Evolutionary conservation across 2,113 vertebrate genomes (phyloP).

Genomic region (Lasiurus cinereus): DNA sequence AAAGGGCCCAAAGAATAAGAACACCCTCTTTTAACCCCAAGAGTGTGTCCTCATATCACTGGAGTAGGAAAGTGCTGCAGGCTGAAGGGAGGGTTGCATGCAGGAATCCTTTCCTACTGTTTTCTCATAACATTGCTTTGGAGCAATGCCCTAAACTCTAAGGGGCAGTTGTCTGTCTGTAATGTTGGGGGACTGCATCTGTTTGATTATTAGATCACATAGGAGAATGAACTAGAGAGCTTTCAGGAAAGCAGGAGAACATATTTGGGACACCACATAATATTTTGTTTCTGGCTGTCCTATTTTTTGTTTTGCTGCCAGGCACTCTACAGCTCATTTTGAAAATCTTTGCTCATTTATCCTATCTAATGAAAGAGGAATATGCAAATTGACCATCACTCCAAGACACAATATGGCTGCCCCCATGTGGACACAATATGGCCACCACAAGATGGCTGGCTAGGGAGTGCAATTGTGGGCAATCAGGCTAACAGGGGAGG

Average conservation of each 20-base stretch:
- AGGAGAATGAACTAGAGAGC: neutral
- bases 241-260: slow-evolving; percentile 30
- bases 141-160: neutral
- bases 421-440: too few relatives aligned
- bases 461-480: too few relatives aligned
- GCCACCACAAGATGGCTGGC: too few relatives aligned
- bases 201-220: slow-evolving; percentile 56
- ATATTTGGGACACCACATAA: neutral
- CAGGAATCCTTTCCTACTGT: neutral
- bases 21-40: neutral
- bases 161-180: slow-evolving; percentile 46
- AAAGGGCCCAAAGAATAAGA: neutral
- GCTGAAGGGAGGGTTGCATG: neutral
- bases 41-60: neutral
- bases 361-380: too few relatives aligned
- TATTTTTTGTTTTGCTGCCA: slow-evolving; percentile 55
- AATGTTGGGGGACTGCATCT: slow-evolving; percentile 32
- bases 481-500: too few relatives aligned
- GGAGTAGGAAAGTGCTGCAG: neutral
- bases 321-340: slow-evolving; percentile 32
- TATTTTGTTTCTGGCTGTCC: slow-evolving; percentile 38
- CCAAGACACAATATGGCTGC: too few relatives aligned
- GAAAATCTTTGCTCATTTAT: slow-evolving; percentile 24
- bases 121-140: slow-evolving; percentile 22
- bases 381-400: too few relatives aligned